These are phyloP conservation scores for Epistrophe eligans DNA, from an alignment of 2,888 invertebrate genomes.

Conservation along the genomic window DNA sequence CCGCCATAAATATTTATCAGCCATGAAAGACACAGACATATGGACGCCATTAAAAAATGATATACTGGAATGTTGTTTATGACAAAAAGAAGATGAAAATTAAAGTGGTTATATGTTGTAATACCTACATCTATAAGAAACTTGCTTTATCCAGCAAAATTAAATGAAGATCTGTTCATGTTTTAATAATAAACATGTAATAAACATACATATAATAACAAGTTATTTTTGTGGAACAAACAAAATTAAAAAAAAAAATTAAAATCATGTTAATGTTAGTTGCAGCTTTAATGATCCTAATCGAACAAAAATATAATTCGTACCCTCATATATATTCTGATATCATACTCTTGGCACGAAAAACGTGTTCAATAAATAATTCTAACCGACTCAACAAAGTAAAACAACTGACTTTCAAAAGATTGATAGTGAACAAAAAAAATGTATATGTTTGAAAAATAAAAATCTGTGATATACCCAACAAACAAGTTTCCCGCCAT, in stretches of 20 bases:
- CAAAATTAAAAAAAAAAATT: background rate
- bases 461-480: background rate
- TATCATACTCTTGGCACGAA: background rate
- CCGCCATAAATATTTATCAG: constrained; percentile 60
- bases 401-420: constrained; percentile 17
- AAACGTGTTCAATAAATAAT: constrained; percentile 10
- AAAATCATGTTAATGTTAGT: background rate
- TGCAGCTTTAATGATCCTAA: background rate
- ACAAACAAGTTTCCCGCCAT: constrained; percentile 1
- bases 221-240: constrained; percentile 2
- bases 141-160: constrained; percentile 17
- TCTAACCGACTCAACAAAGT: background rate
- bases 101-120: constrained; percentile 38
- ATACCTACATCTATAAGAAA: constrained; percentile 5
- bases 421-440: background rate
- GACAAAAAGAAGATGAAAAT: constrained; percentile 29
- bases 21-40: constrained; percentile 48
- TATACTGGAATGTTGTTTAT: constrained; percentile 55
- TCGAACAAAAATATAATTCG: background rate
- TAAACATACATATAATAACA: background rate
- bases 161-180: constrained; percentile 11
- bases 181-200: background rate
- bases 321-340: background rate
- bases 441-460: background rate
- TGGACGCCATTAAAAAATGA: constrained; percentile 57